Percentiles rank a stretch among this genome's conserved stretches.
These are phyloP conservation scores for Lissonota sp. DNA, from an alignment of 2,888 invertebrate species.

Conservation along the genomic window DNA sequence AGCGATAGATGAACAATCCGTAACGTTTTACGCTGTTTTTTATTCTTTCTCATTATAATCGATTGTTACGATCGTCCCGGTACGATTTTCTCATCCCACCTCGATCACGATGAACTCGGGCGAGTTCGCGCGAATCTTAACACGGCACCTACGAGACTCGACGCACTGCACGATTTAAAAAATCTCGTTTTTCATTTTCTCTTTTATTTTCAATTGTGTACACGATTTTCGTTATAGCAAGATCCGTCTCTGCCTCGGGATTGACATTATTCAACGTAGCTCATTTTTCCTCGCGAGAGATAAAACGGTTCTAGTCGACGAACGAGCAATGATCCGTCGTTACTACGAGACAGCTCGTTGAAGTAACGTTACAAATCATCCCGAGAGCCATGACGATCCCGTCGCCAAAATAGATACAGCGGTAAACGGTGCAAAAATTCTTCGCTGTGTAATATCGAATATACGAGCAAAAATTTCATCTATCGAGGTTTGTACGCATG, in stretches of 20 bases:
- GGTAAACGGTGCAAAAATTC: no score
- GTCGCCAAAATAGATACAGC: no score
- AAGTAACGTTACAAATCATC: background rate
- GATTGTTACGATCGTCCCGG: background rate
- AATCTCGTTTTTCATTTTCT: background rate
- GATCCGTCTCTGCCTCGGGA: constrained; percentile 37
- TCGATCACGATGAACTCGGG: background rate
- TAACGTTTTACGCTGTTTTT: background rate
- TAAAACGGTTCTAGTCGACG: background rate
- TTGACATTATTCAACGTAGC: background rate
- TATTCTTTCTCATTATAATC: constrained; percentile 1
- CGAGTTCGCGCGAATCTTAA: background rate
- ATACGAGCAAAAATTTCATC: background rate
- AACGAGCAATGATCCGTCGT: background rate
- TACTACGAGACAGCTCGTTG: background rate
- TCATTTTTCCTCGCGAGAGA: background rate
- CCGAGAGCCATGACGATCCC: no score
- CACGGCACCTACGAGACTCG: background rate
- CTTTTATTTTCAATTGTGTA: background rate
- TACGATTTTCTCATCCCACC: constrained; percentile 5
- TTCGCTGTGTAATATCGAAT: no score
- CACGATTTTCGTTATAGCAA: background rate
- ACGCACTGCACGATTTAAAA: background rate
- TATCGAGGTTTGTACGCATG: background rate
- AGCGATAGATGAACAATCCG: background rate